Evolutionary conservation across 2,113 vertebrate species (phyloP).

Genomic region (Barnardius zonarius): DNA sequence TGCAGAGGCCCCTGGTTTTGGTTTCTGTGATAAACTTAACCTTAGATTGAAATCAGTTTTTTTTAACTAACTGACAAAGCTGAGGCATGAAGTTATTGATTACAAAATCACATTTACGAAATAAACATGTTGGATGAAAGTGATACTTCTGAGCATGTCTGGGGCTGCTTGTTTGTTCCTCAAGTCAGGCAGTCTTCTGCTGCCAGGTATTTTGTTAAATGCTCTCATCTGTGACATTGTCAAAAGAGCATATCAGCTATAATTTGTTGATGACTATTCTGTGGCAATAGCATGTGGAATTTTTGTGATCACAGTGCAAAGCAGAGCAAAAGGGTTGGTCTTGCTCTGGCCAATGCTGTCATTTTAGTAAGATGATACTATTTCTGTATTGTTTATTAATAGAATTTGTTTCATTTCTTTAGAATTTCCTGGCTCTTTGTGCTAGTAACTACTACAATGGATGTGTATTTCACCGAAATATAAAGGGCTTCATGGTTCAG

Average conservation of each 20-base stretch:
- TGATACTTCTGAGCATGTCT: background rate
- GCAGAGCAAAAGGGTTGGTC: background rate
- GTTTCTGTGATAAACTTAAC: background rate
- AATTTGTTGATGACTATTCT: background rate
- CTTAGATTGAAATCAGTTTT: background rate
- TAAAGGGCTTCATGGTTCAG: constrained; percentile 99
- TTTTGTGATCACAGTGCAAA: background rate
- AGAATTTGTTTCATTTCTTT: constrained; percentile 39
- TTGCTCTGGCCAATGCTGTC: background rate
- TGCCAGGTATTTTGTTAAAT: background rate
- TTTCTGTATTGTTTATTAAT: constrained; percentile 27
- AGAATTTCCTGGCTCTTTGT: constrained; percentile 96
- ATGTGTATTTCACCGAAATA: constrained; percentile 92
- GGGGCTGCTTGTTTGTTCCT: background rate
- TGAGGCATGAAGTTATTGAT: background rate
- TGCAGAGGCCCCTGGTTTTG: background rate
- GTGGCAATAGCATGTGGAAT: background rate
- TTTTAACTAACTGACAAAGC: background rate
- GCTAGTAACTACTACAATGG: constrained; percentile 93
- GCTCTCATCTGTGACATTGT: background rate
- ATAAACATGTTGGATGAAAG: background rate
- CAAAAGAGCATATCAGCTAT: background rate
- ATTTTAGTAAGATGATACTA: background rate
- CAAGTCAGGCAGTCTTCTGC: background rate
- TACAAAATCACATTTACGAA: background rate